Evolutionary conservation across 2,888 invertebrate species (phyloP).

Genomic region (Chrysolina haemoptera): DNA sequence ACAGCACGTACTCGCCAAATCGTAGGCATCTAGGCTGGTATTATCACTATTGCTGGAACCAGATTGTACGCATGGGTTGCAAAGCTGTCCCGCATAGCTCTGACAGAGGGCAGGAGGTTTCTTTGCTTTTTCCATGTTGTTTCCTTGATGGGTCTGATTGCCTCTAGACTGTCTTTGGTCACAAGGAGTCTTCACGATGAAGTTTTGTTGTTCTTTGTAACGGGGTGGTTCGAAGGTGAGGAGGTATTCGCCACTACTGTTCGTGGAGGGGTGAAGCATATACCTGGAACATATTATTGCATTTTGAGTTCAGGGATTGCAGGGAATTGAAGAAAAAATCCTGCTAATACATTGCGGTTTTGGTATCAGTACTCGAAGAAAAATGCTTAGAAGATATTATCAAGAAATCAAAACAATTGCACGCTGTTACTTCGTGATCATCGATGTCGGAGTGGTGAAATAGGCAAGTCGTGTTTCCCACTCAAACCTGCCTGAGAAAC

Average conservation of each 20-base stretch:
- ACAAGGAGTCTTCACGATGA: conserved; percentile 76
- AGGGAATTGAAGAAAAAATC: no score
- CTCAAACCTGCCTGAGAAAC: no score
- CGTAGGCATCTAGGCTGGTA: conserved; percentile 86
- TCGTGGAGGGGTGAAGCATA: conserved; percentile 77
- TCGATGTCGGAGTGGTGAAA: no score
- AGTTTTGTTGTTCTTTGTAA: conserved; percentile 79
- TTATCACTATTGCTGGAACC: conserved; percentile 67
- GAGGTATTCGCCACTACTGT: conserved; percentile 81
- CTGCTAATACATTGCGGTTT: no score
- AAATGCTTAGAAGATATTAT: no score
- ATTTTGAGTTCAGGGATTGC: no score
- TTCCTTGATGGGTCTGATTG: conserved; percentile 56
- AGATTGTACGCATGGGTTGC: conserved; percentile 81
- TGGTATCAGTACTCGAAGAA: no score
- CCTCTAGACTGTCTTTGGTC: conserved; percentile 64
- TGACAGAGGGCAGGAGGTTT: conserved; percentile 61
- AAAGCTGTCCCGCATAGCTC: conserved; percentile 73
- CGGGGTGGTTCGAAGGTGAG: conserved; percentile 80
- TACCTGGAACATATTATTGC: conserved; percentile 37
- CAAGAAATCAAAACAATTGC: no score
- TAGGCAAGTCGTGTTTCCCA: no score
- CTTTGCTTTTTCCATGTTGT: conserved; percentile 56
- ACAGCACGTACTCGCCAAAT: conserved; percentile 89
- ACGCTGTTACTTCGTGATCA: no score